Evolutionary conservation across 2,888 invertebrate species (phyloP), one percentile per base, ranked within the genome.

Genomic region (Agrotis segetum): DNA sequence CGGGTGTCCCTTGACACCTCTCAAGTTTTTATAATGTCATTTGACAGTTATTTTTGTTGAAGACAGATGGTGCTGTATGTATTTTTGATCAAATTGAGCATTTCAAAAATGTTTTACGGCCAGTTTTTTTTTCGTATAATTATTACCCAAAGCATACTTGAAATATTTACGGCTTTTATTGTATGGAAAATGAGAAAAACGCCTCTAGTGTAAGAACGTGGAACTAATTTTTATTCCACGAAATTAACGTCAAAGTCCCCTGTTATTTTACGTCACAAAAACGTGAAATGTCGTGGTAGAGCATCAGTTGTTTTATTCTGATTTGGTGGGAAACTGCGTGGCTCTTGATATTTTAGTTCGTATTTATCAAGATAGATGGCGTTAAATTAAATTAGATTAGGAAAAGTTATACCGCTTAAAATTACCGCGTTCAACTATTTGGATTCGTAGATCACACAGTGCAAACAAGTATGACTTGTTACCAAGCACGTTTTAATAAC

Each of bases 381-480:
- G 7, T 34, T 56, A 7, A 3, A 55, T 13, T 55, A 55, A 55
- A 14, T n/a, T n/a, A n/a, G n/a, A n/a, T n/a, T n/a, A n/a, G n/a
- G n/a, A n/a, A n/a, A n/a, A 34, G 14, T 56, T 34, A 56, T 65
- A 77, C 71, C 71, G 83, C 74, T 78, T 74, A 71, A 67, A 78
- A 71, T 62, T 19, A 55, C 63, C 34, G 21, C 47, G 0, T 1
- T 50, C 6, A 49, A 67, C 11, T 19, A 34, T 7, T 29, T 47
- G 46, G 55, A 46, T 53, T 67, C 9, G 55, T 50, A 55, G 59
- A 80, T 76, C 77, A 79, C 67, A 67, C 40, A 19, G 52, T 62
- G 68, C 47, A 34, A 13, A 49, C 67, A 53, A 58, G 56, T 50
- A 65, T 50, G 1, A 65, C 64, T 59, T 56, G 69, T 47, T 67